A percentile compares a stretch with the other conserved stretches of the same genome.
Evolutionary conservation across 35 echinoderm and acorn worm species (phyloP).

Genomic region (Apostichopus japonicus): DNA sequence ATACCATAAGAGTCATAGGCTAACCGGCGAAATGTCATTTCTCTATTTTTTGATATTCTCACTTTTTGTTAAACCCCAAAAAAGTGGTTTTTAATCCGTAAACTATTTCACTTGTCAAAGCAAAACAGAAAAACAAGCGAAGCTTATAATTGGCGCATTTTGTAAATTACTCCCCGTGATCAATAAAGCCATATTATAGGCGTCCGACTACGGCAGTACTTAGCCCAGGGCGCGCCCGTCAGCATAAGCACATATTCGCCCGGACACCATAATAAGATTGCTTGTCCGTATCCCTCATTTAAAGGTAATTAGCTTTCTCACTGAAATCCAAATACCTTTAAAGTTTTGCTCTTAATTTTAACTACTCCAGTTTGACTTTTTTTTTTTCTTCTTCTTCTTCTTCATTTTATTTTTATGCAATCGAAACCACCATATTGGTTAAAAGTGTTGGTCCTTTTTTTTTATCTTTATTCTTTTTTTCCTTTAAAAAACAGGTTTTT

Average conservation of each 20-base stretch:
- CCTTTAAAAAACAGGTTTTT: conserved; percentile 36
- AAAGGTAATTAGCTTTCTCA: conserved; percentile 25
- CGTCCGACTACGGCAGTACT: not conserved
- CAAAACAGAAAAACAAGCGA: conserved; percentile 39
- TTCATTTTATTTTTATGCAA: conserved; percentile 17
- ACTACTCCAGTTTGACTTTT: not conserved
- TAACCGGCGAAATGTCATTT: not conserved
- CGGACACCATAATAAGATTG: conserved; percentile 28
- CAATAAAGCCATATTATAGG: not conserved
- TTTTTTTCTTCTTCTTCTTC: not conserved
- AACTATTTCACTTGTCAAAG: conserved; percentile 34
- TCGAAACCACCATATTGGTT: conserved; percentile 27
- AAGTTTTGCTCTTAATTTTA: conserved; percentile 38
- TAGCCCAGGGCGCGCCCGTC: conserved; percentile 33
- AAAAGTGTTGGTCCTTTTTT: not conserved
- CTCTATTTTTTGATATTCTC: not conserved
- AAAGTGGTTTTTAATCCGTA: conserved; percentile 4
- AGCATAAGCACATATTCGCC: conserved; percentile 11
- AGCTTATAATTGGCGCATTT: conserved; percentile 39
- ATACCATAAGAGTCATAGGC: not conserved
- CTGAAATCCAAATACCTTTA: conserved; percentile 3
- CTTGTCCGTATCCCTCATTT: not conserved
- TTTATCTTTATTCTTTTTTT: not conserved
- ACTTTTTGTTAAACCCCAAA: not conserved
- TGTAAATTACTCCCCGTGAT: conserved; percentile 26